Percentiles rank a stretch among this genome's conserved stretches.
Conservation (phyloP, 1,140 invertebrate species). For the Drosophila pachea region DNA sequence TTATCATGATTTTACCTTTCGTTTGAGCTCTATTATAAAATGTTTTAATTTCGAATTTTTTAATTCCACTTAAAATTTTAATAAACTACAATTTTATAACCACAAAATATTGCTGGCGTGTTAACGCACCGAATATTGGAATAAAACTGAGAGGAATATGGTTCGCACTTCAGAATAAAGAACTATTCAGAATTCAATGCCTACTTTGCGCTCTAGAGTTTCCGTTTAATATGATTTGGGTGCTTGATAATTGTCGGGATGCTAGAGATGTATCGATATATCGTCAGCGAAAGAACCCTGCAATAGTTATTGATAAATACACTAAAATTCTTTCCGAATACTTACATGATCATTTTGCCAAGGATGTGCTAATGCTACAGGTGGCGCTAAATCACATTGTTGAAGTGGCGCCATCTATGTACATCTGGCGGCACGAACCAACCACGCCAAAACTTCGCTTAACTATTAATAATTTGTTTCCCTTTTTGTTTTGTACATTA, state of each 20-base stretch:
- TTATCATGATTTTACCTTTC: too few relatives aligned
- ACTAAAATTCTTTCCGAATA: too few relatives aligned
- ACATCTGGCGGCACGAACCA: too few relatives aligned
- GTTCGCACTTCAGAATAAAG: neutral
- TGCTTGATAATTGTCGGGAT: constrained; percentile 10
- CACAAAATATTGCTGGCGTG: constrained; percentile 8
- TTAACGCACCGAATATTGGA: constrained; percentile 35
- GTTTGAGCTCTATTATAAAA: constrained; percentile 10
- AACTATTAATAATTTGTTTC: too few relatives aligned
- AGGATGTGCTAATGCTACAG: too few relatives aligned
- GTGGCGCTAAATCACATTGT: too few relatives aligned
- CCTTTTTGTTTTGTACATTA: too few relatives aligned
- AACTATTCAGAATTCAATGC: constrained; percentile 16
- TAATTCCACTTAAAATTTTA: constrained; percentile 9
- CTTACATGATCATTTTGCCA: too few relatives aligned
- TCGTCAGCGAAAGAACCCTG: neutral
- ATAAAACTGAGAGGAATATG: constrained; percentile 20
- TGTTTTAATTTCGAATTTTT: constrained; percentile 12
- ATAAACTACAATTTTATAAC: constrained; percentile 19
- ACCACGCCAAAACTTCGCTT: too few relatives aligned
- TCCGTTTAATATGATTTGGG: constrained; percentile 36
- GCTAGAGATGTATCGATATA: constrained; percentile 8
- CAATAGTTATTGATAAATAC: neutral
- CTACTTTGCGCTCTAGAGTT: constrained; percentile 30
- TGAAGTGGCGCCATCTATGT: too few relatives aligned